Evolutionary conservation across 2,888 invertebrate genomes (phyloP).

Genomic region (Pecten maximus): DNA sequence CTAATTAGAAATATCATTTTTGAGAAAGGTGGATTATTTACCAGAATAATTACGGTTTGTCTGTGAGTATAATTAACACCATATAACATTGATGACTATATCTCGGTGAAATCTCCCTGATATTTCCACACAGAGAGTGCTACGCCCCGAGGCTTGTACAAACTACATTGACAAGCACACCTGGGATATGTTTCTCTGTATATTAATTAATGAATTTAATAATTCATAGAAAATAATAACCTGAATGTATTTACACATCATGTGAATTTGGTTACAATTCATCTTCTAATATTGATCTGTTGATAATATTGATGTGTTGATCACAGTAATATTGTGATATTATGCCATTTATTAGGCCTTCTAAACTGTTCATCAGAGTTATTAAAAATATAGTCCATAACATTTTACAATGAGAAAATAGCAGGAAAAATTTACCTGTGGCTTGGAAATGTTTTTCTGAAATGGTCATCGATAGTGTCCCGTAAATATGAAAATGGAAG

Average conservation of each 20-base stretch:
- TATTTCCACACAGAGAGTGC: slow-evolving; percentile 1
- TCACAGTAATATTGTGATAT: background rate
- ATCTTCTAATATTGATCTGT: background rate
- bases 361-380: background rate
- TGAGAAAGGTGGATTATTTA: too few relatives aligned
- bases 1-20: too few relatives aligned
- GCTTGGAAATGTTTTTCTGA: too few relatives aligned
- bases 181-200: slow-evolving; percentile 9
- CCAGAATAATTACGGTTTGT: background rate
- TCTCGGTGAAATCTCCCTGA: background rate
- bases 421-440: background rate
- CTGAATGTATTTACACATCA: background rate
- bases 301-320: background rate
- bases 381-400: background rate
- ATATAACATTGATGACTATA: background rate
- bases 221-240: slow-evolving; percentile 22
- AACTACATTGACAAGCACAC: background rate
- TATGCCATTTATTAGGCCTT: background rate
- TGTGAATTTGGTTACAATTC: slow-evolving; percentile 1
- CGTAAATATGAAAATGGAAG: too few relatives aligned
- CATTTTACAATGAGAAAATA: background rate
- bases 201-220: slow-evolving; percentile 33
- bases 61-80: background rate
- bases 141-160: background rate
- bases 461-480: too few relatives aligned